phyloP scores from a whole-genome alignment of 2,888 invertebrate species.

The Helicoverpa assulta region DNA sequence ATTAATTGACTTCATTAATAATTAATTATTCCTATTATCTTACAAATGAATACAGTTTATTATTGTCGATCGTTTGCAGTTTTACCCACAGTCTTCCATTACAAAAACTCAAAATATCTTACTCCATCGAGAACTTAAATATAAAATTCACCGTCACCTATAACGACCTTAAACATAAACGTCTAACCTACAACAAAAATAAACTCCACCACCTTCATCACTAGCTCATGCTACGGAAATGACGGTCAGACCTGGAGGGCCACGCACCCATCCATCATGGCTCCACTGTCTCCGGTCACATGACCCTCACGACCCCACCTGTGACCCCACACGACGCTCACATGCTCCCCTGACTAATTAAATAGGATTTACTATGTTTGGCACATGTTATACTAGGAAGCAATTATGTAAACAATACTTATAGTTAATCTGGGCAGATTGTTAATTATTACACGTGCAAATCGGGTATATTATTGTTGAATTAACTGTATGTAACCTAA shows the following conservation, averaged over 20 bases:
- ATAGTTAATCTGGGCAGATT: neutral
- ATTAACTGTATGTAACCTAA: neutral
- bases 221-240: slow-evolving; percentile 68
- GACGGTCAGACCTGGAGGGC: slow-evolving; percentile 65
- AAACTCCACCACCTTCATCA: slow-evolving; percentile 34
- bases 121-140: no score
- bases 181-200: neutral
- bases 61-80: neutral
- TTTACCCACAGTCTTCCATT: no score
- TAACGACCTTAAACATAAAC: neutral
- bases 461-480: neutral
- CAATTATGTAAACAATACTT: slow-evolving; percentile 11
- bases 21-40: neutral
- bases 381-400: slow-evolving; percentile 4
- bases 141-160: no score
- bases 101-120: no score
- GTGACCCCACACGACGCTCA: slow-evolving; percentile 34
- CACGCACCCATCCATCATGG: slow-evolving; percentile 70
- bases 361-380: slow-evolving; percentile 39
- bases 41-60: neutral
- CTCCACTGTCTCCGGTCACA: slow-evolving; percentile 49
- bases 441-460: neutral
- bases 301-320: slow-evolving; percentile 46
- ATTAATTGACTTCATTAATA: neutral
- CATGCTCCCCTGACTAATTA: slow-evolving; percentile 42